These are phyloP conservation scores for Chloroceryle aenea DNA, from an alignment of 2,113 vertebrate species.

Conservation along the genomic window DNA sequence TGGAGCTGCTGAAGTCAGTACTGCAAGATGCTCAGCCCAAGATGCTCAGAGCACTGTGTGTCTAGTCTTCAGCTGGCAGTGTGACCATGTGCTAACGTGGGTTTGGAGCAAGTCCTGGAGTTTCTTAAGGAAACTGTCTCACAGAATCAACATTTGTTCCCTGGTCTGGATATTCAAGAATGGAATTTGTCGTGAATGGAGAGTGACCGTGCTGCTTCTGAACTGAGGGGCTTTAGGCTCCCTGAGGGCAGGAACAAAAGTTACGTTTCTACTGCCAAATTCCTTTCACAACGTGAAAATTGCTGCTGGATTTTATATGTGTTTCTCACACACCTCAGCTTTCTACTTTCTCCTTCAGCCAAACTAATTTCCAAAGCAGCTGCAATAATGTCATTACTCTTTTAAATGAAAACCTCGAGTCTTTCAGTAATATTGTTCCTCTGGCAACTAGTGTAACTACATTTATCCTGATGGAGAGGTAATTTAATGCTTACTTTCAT, in stretches of 20 bases:
- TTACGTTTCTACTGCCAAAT: neutral
- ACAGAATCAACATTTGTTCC: neutral
- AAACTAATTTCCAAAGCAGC: conserved; percentile 8
- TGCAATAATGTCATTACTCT: conserved; percentile 30
- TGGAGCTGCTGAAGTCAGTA: neutral
- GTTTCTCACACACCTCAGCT: neutral
- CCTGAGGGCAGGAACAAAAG: neutral
- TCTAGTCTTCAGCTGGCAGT: neutral
- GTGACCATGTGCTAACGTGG: neutral
- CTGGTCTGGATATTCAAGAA: neutral
- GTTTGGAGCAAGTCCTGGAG: neutral
- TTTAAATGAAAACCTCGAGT: conserved; percentile 39
- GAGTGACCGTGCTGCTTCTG: neutral
- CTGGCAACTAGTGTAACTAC: neutral
- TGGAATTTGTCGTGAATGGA: neutral
- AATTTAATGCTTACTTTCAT: conserved; percentile 27
- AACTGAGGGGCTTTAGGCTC: neutral
- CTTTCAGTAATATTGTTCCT: conserved; percentile 3
- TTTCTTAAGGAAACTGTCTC: neutral
- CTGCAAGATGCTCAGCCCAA: neutral
- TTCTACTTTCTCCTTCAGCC: neutral
- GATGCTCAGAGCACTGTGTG: no score
- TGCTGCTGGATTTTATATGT: neutral
- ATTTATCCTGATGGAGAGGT: neutral
- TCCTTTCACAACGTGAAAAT: neutral